A percentile compares a stretch with the other conserved stretches of the same genome.
Evolutionary conservation across 2,113 vertebrate species (phyloP).

Genomic region (Gobius niger): DNA sequence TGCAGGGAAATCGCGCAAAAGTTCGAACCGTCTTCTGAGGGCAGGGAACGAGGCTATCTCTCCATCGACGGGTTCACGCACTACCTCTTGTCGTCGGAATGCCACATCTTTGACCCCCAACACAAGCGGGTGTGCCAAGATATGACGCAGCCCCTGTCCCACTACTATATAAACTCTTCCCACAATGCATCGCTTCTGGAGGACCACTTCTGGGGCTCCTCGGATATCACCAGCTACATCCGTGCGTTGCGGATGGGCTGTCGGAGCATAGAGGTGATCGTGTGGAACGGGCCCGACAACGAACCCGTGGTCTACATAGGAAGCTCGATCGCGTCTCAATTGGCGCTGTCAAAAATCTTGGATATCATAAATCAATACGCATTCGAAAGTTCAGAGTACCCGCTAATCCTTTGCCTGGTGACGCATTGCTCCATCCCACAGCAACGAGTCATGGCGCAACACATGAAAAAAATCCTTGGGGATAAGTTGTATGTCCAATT

Average conservation of each 20-base stretch:
- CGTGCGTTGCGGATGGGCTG: constrained; percentile 86
- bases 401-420: constrained; percentile 87
- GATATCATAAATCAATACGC: constrained; percentile 89
- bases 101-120: constrained; percentile 90
- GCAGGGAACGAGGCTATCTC: constrained; percentile 84
- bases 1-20: constrained; percentile 85
- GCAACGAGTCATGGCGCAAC: constrained; percentile 85
- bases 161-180: constrained; percentile 93
- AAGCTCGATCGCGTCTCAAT: constrained; percentile 81
- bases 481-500: constrained; percentile 82
- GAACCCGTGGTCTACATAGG: constrained; percentile 87
- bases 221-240: constrained; percentile 86
- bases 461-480: constrained; percentile 87
- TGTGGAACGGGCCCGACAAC: constrained; percentile 87
- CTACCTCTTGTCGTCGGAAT: constrained; percentile 91
- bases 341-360: constrained; percentile 85
- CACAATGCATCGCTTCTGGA: constrained; percentile 87
- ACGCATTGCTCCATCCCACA: constrained; percentile 84
- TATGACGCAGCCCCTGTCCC: constrained; percentile 89
- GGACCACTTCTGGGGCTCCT: constrained; percentile 89
- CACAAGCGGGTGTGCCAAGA: constrained; percentile 91
- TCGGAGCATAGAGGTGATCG: constrained; percentile 87
- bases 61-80: constrained; percentile 90
- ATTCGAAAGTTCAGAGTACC: constrained; percentile 87
- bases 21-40: constrained; percentile 89